Percentiles rank a stretch among this genome's conserved stretches.
These are phyloP conservation scores for Rotaria macrura DNA, from an alignment of 2,888 invertebrate genomes.

Conservation along the genomic window DNA sequence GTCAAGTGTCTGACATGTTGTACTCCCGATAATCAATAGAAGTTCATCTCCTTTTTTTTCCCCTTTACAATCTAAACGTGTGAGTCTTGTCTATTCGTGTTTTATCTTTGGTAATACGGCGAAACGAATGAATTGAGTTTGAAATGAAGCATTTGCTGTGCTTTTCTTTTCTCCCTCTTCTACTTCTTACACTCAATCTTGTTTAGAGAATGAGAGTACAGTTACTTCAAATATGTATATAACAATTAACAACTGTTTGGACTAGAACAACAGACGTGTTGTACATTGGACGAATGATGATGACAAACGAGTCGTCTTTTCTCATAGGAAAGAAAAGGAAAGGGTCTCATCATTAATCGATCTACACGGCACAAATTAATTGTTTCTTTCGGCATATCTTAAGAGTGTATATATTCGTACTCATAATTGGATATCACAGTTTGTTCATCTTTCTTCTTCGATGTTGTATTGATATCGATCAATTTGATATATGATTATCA, in stretches of 20 bases:
- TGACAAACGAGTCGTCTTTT: not conserved
- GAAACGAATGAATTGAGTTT: conserved; percentile 8
- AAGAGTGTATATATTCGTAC: not conserved
- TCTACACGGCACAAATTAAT: not conserved
- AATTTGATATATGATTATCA: conserved; percentile 15
- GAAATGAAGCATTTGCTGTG: not conserved
- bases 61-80: not conserved
- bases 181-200: not conserved
- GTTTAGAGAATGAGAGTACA: not conserved
- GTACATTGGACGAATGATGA: not conserved
- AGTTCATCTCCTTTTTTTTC: not conserved
- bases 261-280: conserved; percentile 7
- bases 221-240: not conserved
- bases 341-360: conserved; percentile 8
- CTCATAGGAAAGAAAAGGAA: not conserved
- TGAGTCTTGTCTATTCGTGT: not conserved
- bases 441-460: not conserved
- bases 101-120: conserved; percentile 12
- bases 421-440: conserved; percentile 8
- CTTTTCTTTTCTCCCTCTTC: too few species aligned
- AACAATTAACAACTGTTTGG: conserved; percentile 5
- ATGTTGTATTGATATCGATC: not conserved
- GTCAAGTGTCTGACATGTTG: conserved; percentile 5
- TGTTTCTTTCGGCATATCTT: conserved; percentile 7
- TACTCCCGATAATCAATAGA: not conserved